Conservation (phyloP, 2,888 invertebrate species). For the Polydesmus complanatus region DNA sequence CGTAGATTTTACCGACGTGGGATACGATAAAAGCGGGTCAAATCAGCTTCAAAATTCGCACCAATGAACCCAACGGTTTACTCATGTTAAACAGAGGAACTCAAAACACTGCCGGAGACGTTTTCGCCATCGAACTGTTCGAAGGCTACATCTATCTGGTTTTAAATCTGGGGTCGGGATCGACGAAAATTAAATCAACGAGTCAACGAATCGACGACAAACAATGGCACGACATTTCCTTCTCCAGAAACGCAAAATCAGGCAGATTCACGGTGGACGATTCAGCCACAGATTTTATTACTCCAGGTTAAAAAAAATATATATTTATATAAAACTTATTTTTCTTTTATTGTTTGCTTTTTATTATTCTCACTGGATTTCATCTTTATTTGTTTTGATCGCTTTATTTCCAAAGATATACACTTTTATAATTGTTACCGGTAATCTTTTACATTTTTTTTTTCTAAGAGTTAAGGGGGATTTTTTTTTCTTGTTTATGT, state of each 20-base stretch:
- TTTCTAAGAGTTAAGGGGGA: not conserved
- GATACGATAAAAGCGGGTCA: constrained; percentile 74
- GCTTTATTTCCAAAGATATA: not conserved
- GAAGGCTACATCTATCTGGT: constrained; percentile 88
- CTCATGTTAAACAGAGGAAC: constrained; percentile 76
- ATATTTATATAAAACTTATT: not conserved
- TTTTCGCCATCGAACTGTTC: constrained; percentile 85
- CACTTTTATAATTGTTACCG: not conserved
- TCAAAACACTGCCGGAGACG: constrained; percentile 44
- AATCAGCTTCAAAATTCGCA: constrained; percentile 86
- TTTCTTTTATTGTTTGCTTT: not conserved
- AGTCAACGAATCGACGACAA: constrained; percentile 66
- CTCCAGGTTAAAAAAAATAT: constrained; percentile 66
- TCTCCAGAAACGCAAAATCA: constrained; percentile 66
- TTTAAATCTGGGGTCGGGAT: constrained; percentile 80
- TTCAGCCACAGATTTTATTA: constrained; percentile 72
- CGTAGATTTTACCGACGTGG: constrained; percentile 75
- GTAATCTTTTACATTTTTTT: not conserved
- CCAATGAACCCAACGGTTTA: constrained; percentile 86
- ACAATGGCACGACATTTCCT: constrained; percentile 76
- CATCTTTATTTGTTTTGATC: not conserved
- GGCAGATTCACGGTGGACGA: constrained; percentile 82
- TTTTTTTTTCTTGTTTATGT: too few relatives aligned
- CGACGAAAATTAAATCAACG: constrained; percentile 70
- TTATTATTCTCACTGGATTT: not conserved